Evolutionary conservation across 2,113 vertebrate species (phyloP).

Genomic region (Steatornis caripensis): DNA sequence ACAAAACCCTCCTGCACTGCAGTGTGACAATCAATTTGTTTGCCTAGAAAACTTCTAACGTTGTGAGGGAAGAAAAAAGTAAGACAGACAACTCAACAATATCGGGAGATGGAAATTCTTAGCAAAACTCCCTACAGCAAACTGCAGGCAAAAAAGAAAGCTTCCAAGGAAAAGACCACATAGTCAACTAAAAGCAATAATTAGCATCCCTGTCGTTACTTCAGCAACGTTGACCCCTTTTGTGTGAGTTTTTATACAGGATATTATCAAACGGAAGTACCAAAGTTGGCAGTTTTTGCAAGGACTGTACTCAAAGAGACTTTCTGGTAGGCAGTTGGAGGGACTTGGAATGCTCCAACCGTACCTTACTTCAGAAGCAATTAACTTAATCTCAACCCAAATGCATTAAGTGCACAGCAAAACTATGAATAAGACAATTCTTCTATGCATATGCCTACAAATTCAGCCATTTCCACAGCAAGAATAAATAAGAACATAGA

Average conservation of each 20-base stretch:
- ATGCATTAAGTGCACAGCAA: background rate
- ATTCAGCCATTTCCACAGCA: background rate
- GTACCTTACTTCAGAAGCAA: background rate
- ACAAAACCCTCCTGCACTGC: background rate
- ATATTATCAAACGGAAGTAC: background rate
- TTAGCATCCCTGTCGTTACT: background rate
- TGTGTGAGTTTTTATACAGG: background rate
- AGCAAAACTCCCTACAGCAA: background rate
- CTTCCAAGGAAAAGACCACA: background rate
- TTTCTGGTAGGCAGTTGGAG: background rate
- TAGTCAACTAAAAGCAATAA: background rate
- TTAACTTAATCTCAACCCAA: background rate
- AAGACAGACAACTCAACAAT: background rate
- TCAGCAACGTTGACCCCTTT: background rate
- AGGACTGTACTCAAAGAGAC: background rate
- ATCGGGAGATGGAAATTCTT: background rate
- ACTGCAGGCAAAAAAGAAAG: background rate
- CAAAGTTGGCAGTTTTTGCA: background rate
- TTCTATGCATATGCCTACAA: background rate
- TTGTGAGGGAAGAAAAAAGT: background rate
- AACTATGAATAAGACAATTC: background rate
- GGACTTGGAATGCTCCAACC: background rate
- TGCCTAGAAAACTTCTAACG: slow-evolving; percentile 36
- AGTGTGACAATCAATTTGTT: slow-evolving; percentile 52
- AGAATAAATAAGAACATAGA: background rate